These are phyloP conservation scores for Pocillopora grandis DNA, from an alignment of 92 coral and sea anemone genomes.

Conservation along the genomic window DNA sequence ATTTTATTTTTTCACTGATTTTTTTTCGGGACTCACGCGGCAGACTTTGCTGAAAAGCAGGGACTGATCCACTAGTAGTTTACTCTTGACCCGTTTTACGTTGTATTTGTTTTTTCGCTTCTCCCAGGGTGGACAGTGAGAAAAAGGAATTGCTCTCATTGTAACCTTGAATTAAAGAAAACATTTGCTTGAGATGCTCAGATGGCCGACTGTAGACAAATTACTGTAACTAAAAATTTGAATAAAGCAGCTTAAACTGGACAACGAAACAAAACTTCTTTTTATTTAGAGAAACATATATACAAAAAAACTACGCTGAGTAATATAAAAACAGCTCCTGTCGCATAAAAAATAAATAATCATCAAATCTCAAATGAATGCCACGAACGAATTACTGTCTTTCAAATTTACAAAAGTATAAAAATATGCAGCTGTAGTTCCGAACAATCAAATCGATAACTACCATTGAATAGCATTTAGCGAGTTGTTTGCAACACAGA, in stretches of 20 bases:
- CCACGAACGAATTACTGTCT: slow-evolving; percentile 33
- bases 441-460: background rate
- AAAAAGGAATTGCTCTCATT: no score
- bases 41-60: no score
- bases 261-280: background rate
- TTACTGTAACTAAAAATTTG: background rate
- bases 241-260: background rate
- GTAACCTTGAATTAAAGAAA: no score
- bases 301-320: background rate
- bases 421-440: background rate
- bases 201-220: background rate
- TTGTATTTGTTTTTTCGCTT: no score
- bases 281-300: background rate
- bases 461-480: no score
- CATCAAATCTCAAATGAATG: slow-evolving; percentile 28
- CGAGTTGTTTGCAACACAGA: no score
- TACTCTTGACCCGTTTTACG: no score
- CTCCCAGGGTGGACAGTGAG: no score
- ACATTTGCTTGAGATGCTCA: background rate
- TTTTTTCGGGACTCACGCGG: no score
- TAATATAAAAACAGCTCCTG: slow-evolving; percentile 4
- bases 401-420: slow-evolving; percentile 17
- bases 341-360: slow-evolving; percentile 31
- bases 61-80: no score
- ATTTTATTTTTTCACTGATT: no score